These are phyloP conservation scores for Cercopithecus petaurista DNA, from an alignment of 2,797 vertebrate genomes.

Conservation along the genomic window DNA sequence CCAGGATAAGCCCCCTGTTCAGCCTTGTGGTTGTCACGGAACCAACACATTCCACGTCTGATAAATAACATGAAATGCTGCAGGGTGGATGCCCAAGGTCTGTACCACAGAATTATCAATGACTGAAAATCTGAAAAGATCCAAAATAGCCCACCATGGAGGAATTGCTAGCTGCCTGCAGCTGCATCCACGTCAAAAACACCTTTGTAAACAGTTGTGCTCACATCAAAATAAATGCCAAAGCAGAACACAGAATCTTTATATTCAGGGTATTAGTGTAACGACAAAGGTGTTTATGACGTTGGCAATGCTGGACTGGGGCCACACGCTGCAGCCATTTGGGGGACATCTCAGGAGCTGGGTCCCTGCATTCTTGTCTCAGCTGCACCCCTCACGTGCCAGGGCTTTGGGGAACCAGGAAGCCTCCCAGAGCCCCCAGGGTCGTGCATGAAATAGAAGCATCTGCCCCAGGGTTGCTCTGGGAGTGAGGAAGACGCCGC, in stretches of 20 bases:
- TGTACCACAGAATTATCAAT: rapidly evolving
- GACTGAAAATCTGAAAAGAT: rapidly evolving
- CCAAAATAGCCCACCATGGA: rapidly evolving
- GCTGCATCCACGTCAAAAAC: rapidly evolving
- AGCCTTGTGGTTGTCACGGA: rapidly evolving
- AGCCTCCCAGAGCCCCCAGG: rapidly evolving
- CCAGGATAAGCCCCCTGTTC: rapidly evolving
- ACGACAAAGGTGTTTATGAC: rapidly evolving
- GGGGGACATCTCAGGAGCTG: rapidly evolving
- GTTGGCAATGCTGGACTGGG: rapidly evolving
- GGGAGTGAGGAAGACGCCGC: rapidly evolving
- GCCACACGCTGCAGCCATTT: rapidly evolving
- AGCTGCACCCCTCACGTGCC: rapidly evolving
- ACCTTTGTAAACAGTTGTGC: rapidly evolving
- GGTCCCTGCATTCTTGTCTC: rapidly evolving
- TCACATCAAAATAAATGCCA: rapidly evolving
- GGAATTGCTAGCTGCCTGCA: rapidly evolving
- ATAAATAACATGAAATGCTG: neutral
- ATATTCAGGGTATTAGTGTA: rapidly evolving
- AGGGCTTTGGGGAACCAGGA: rapidly evolving
- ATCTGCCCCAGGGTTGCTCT: rapidly evolving
- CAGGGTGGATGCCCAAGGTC: rapidly evolving
- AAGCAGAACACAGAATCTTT: rapidly evolving
- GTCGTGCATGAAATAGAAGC: rapidly evolving
- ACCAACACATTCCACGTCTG: neutral